phyloP scores from a whole-genome alignment of 2,113 vertebrate species.

The Trochalopteron elliotii region DNA sequence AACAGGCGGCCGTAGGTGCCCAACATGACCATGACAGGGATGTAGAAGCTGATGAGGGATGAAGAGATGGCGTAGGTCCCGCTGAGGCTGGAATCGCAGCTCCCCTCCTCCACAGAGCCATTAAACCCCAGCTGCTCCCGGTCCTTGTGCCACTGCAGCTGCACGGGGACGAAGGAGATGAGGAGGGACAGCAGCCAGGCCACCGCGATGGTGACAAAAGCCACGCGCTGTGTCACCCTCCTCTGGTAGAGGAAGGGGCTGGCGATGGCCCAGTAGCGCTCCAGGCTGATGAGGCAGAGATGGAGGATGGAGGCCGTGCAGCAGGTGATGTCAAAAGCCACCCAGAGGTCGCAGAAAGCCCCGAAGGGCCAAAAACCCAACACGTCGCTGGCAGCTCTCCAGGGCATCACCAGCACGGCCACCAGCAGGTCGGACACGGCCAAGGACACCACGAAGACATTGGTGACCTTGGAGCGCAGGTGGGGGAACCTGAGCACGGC shows the following conservation, averaged over 20 bases:
- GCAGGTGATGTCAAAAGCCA: conserved; percentile 84
- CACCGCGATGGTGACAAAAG: conserved; percentile 72
- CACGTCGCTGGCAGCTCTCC: conserved; percentile 75
- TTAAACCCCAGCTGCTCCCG: background rate
- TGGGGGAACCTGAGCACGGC: conserved; percentile 68
- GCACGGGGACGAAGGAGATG: conserved; percentile 82
- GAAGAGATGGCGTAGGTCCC: conserved; percentile 80
- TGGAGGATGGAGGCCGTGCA: conserved; percentile 82
- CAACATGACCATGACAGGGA: conserved; percentile 81
- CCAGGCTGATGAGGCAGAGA: conserved; percentile 83
- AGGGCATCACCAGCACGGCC: conserved; percentile 83
- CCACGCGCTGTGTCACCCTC: conserved; percentile 74
- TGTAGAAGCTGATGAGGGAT: conserved; percentile 70
- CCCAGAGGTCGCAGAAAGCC: conserved; percentile 79
- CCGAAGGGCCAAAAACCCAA: conserved; percentile 78
- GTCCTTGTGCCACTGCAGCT: conserved; percentile 79
- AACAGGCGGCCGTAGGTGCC: conserved; percentile 81
- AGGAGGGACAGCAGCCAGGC: conserved; percentile 80
- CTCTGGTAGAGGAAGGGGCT: conserved; percentile 76
- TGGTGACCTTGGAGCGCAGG: conserved; percentile 80
- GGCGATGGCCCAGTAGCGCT: conserved; percentile 83
- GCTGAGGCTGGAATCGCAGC: conserved; percentile 78
- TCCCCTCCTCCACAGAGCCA: background rate
- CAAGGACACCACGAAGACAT: conserved; percentile 80
- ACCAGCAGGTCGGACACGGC: conserved; percentile 81